Base-by-base conservation (phyloP, 1,140 invertebrate species). In the Epicauta chinensis region DNA sequence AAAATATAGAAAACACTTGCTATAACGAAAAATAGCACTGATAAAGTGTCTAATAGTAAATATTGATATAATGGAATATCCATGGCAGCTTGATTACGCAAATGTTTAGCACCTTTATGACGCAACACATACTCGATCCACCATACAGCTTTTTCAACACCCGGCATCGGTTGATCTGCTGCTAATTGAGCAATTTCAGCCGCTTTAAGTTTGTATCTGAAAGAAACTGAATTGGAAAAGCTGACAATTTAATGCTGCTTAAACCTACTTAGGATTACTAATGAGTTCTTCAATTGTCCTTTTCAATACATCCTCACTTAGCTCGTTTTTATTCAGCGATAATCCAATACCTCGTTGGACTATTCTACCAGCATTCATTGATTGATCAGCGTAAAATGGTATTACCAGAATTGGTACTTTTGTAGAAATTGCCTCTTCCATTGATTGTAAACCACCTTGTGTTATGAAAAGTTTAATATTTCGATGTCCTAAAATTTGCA, bases 331-430 rank as follows among this genome's bases (percentile, higher is more conserved):
- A n/a, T 60, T 30, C 2, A 75, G 16, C 16, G 50, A 51, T 10
- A 65, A 32, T 7, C 61, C 73, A 38, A 69, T 59, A 4, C 70
- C 71, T 36, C 66, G 58, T 12, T 55, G 56, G 11, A 62, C 68
- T 16, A 71, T 66, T 23, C 65, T 49, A 9, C 66, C 58, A 1
- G 71, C 59, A 56, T 77, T 79, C 13, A 65, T 61, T 32, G 60
- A 61, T 59, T 80, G 77, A 56, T 81, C 79, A 2, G 55, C 71
- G 54, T 74, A 73, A 2, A 80, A 54, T 4, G 78, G 78, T 12
- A 79, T 66, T 10, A 66, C 71, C 2, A 81, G 29, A 14, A 80
- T 59, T 11, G 78, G 77, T 2, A 75, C 70, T 2, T 71, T 75
- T 55, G 71, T 65, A 52, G 74, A 73, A n/a, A 77, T 59, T 3